Percentiles rank a stretch among this genome's conserved stretches.
These are phyloP conservation scores for Prosopocoilus inquinatus DNA, from an alignment of 2,888 invertebrate species.

Conservation along the genomic window DNA sequence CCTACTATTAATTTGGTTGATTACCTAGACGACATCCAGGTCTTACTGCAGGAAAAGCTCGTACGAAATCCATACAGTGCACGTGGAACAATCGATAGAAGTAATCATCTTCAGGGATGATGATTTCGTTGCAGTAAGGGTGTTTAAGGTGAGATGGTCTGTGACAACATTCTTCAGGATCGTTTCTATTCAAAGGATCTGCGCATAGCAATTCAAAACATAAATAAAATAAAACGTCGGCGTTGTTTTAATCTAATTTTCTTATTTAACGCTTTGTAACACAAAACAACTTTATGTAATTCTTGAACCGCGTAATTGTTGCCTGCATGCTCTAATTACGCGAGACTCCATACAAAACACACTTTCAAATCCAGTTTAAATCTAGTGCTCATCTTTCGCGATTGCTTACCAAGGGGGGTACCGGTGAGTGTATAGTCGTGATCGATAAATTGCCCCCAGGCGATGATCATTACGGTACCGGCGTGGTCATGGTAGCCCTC, in stretches of 20 bases:
- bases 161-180: slow-evolving; percentile 88
- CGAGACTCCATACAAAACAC: no score
- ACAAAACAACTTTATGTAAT: neutral
- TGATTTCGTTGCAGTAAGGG: slow-evolving; percentile 88
- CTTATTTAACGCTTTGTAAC: neutral
- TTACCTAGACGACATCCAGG: slow-evolving; percentile 83
- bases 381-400: no score
- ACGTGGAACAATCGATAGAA: slow-evolving; percentile 84
- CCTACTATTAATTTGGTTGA: neutral
- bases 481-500: slow-evolving; percentile 93
- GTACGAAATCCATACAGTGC: slow-evolving; percentile 85
- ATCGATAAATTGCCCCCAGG: slow-evolving; percentile 95
- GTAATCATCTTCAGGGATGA: slow-evolving; percentile 85
- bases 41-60: slow-evolving; percentile 82
- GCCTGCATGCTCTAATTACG: no score
- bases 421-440: slow-evolving; percentile 89
- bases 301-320: no score
- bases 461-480: slow-evolving; percentile 89
- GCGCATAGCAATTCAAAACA: slow-evolving; percentile 12
- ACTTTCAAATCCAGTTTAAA: no score
- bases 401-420: slow-evolving; percentile 74
- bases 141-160: slow-evolving; percentile 79
- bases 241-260: neutral
- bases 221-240: neutral
- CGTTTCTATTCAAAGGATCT: slow-evolving; percentile 85